A percentile compares a stretch with the other conserved stretches of the same genome.
Conservation (phyloP, 2,113 vertebrate species). For the Sclerurus mexicanus region DNA sequence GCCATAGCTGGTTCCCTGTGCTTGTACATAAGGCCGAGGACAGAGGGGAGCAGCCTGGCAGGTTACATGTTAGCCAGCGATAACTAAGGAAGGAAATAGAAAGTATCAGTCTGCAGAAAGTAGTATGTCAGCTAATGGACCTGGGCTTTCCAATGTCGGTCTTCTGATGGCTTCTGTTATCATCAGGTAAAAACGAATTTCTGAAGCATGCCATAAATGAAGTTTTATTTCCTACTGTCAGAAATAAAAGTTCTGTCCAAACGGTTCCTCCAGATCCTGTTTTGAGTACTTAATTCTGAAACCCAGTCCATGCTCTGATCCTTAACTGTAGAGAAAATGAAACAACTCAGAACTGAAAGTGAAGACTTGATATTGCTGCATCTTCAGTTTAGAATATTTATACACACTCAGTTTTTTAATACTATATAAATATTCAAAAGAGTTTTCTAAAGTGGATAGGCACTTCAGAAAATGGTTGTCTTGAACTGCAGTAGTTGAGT, state of each 20-base stretch:
- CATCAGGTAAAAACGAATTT: conserved; percentile 5
- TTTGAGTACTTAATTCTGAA: neutral
- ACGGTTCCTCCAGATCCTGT: neutral
- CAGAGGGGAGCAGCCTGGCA: neutral
- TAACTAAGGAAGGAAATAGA: neutral
- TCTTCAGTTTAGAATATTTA: neutral
- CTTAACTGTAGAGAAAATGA: neutral
- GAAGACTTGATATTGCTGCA: neutral
- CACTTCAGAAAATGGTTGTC: neutral
- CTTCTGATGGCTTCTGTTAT: neutral
- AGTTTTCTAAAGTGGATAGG: neutral
- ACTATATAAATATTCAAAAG: neutral
- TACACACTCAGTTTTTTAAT: neutral
- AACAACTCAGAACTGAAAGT: neutral
- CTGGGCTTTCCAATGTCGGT: neutral
- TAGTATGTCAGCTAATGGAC: neutral
- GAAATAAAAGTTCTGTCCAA: conserved; percentile 29
- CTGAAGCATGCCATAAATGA: neutral
- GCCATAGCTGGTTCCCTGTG: neutral
- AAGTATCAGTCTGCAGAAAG: neutral
- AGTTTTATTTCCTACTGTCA: neutral
- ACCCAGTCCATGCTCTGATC: neutral
- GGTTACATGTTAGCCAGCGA: neutral
- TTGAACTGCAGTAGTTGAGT: neutral
- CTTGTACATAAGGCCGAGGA: accelerated